Base-by-base conservation (phyloP, 23 tunicate genomes). In the Corella eumyota region DNA sequence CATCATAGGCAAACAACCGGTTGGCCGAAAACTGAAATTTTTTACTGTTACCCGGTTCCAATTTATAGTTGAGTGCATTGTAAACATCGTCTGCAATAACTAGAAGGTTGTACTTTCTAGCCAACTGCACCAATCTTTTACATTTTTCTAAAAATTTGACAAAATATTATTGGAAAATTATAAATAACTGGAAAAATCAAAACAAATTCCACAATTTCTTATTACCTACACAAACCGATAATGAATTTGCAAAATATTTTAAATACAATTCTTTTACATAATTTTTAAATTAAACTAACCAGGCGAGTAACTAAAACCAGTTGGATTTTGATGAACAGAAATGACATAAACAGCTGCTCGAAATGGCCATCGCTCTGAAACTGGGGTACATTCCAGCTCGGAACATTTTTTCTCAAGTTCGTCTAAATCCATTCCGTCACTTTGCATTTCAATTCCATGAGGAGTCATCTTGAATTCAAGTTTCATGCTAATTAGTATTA, bases 261-360 rank as follows among this genome's bases (percentile, higher is more conserved):
- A n/a, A n/a, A n/a, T n/a, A n/a, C n/a, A n/a, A n/a, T n/a, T n/a
- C n/a, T n/a, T n/a, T n/a, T n/a, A n/a, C n/a, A 40, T 11, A 52
- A 23, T 6, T n/a, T 52, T 17, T 21, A n/a, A 20, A 21, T 13
- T 52, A 7, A 52, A 22, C 6, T 27, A 58, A 81, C 91, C 91
- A 25, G 74, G 40, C 1, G 91, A 81, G 40, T 72, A 72, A 60
- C 67, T 40, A 27, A 32, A 29, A 25, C 80, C 79, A 25, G 94
- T 84, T 23, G 94, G 94, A 50, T 84, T 84, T 45, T 84, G 94
- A 48, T 67, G 63, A 19, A 69, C 65, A 1, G 94, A 73, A n/a
- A 84, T 75, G 50, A 84, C 61, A 30, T 84, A 84, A 24, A 70
- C 66, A 13, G 76, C 76, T 9, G 94, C 94, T 4, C 65, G 63